These are phyloP conservation scores for Drosophila anomelani DNA, from an alignment of 2,888 invertebrate genomes.

Conservation along the genomic window DNA sequence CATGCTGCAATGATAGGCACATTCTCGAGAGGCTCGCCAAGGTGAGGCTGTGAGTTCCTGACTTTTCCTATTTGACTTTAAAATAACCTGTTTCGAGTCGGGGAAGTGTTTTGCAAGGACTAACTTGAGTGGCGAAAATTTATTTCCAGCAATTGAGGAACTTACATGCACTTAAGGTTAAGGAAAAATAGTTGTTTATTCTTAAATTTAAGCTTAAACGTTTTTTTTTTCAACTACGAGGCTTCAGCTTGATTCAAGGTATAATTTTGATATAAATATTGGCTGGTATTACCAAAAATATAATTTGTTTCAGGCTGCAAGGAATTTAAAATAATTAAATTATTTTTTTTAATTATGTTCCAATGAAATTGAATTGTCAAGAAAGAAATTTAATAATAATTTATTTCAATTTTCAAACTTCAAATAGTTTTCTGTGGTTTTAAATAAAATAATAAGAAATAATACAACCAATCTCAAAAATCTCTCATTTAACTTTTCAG, in stretches of 20 bases:
- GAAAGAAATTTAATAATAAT: no score
- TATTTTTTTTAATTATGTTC: no score
- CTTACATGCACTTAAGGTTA: background rate
- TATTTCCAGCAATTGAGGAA: background rate
- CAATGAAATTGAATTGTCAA: no score
- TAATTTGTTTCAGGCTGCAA: no score
- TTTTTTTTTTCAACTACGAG: background rate
- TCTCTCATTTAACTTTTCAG: no score
- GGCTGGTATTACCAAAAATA: no score
- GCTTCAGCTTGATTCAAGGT: no score
- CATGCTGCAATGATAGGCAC: conserved; percentile 63
- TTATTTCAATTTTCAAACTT: no score
- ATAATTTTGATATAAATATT: background rate
- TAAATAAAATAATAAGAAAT: no score
- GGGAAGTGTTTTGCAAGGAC: background rate
- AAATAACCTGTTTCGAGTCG: conserved; percentile 9
- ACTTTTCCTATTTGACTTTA: conserved; percentile 15
- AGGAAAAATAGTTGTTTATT: background rate
- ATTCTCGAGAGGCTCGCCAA: conserved; percentile 24
- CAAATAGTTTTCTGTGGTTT: no score
- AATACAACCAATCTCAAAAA: no score
- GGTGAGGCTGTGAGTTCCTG: background rate
- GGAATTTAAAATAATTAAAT: no score
- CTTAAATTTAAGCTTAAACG: background rate
- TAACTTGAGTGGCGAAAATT: background rate